Base-by-base conservation (phyloP, 1,140 invertebrate genomes). In the Eciton burchellii region DNA sequence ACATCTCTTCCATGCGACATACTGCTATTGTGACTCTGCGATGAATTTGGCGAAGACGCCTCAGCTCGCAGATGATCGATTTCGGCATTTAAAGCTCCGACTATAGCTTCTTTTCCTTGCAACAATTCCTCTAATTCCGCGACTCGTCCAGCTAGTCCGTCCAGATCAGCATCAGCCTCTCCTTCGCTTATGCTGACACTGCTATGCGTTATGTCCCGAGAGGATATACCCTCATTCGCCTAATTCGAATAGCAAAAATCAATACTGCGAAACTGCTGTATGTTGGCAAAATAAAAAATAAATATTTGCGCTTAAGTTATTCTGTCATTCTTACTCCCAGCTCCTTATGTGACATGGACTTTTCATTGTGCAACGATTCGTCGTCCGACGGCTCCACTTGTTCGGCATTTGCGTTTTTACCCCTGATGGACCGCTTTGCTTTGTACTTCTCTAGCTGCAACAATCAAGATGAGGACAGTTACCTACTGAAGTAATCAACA, bases 181-280 rank as follows among this genome's bases (percentile, higher is more conserved):
- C 92, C 93, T 84, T 94, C 93, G 29, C 93, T 94, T 87, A 93
- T 91, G n/a, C 92, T 93, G 14, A 93, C 88, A 24, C 91, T 93
- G 24, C 91, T 92, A 26, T 92, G 87, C 0, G 91, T 92, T 29
- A 92, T 68, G 54, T 93, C 92, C 59, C 88, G 86, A 1, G 89
- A 92, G 0, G 90, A 92, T 47, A 84, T 74, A 52, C 88, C 90
- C 49, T 92, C 91, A 16, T 88, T 86, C 29, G 74, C 77, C 91
- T 93, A 29, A 86, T 52, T n/a, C 24, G 45, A 35, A 9, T 21
- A 29, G 57, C 2, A 29, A 12, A 41, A 57, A 35, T 35, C 6
- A 24, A 49, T 2, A 35, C 6, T 35, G 35, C 35, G 6, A 6
- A 35, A 35, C 6, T 35, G n/a, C n/a, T 35, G 6, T 35, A 35